Percentiles rank a stretch among this genome's conserved stretches.
Evolutionary conservation across 2,113 vertebrate species (phyloP).

Genomic region (Cyphomyrus discorhynchus): DNA sequence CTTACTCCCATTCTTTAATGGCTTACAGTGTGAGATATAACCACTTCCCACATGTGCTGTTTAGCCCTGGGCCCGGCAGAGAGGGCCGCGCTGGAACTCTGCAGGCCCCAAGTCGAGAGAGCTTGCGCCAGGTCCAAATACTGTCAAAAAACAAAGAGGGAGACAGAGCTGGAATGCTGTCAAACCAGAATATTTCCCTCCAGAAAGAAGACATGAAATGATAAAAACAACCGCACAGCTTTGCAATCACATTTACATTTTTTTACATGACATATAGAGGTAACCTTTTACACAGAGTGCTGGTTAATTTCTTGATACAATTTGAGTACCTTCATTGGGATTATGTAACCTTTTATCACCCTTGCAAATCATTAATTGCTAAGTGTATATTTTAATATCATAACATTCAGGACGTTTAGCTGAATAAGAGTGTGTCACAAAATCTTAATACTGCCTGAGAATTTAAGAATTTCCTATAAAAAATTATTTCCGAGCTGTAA

Average conservation of each 20-base stretch:
- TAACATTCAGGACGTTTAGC: not conserved
- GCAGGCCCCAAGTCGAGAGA: not conserved
- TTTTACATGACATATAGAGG: not conserved
- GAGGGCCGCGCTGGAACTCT: not conserved
- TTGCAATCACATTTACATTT: not conserved
- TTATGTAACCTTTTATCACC: not conserved
- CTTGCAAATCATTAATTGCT: not conserved
- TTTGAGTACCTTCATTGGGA: not conserved
- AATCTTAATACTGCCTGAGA: not conserved
- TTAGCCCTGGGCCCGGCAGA: not conserved
- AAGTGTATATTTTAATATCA: not conserved
- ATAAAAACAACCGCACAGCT: constrained; percentile 20
- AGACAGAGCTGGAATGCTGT: not conserved
- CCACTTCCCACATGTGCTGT: not conserved
- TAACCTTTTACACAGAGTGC: not conserved
- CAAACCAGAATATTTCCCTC: not conserved
- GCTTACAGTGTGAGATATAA: constrained; percentile 8
- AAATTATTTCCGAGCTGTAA: constrained; percentile 13
- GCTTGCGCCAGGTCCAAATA: not conserved
- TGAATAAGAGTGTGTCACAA: not conserved
- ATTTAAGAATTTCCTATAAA: constrained; percentile 5
- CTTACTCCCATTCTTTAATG: constrained; percentile 25
- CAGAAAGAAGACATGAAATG: constrained; percentile 15
- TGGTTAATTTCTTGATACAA: not conserved
- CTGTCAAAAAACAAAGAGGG: not conserved